Conservation (phyloP, 2,113 vertebrate genomes). For the Lycaon pictus region DNA sequence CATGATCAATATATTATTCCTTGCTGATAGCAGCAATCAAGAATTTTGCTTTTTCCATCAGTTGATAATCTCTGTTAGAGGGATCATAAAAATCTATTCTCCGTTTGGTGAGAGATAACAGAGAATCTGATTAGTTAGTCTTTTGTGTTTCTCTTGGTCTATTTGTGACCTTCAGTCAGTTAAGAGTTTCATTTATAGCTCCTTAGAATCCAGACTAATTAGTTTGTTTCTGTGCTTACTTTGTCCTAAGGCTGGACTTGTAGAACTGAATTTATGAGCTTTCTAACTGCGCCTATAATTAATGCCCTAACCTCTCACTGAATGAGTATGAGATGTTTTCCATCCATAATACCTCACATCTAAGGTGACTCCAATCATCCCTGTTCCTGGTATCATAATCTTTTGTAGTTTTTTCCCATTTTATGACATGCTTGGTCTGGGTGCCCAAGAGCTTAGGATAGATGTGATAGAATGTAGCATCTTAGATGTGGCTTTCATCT, state of each 20-base stretch:
- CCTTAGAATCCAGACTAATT: background rate
- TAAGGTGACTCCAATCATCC: background rate
- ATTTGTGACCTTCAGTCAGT: background rate
- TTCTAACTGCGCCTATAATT: background rate
- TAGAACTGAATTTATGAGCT: background rate
- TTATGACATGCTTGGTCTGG: background rate
- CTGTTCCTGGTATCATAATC: background rate
- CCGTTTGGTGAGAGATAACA: background rate
- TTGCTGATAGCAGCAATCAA: background rate
- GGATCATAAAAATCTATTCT: background rate
- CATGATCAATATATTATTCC: background rate
- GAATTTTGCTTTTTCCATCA: constrained; percentile 13
- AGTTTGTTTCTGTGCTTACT: background rate
- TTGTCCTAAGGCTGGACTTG: background rate
- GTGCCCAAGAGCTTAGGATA: background rate
- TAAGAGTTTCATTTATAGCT: background rate
- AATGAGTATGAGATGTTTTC: background rate
- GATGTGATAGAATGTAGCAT: background rate
- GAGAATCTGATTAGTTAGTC: background rate
- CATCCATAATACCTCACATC: background rate
- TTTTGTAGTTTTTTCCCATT: background rate
- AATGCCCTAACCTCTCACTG: background rate
- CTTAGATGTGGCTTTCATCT: background rate
- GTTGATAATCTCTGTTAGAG: background rate
- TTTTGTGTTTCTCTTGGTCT: background rate